Conservation (phyloP, 2,113 vertebrate genomes). For the Okapia johnstoni region DNA sequence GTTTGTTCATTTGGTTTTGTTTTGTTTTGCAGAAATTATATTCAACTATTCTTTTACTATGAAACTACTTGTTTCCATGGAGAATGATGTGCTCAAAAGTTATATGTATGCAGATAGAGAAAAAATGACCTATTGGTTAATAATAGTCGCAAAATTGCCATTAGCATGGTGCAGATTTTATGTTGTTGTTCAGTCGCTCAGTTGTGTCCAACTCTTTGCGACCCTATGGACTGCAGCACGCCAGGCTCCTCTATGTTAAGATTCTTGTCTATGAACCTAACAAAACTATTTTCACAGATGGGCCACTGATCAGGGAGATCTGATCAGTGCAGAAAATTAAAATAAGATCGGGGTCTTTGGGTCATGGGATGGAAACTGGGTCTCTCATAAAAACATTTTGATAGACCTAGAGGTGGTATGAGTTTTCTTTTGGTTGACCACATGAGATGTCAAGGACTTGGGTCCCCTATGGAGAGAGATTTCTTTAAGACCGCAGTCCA, state of each 20-base stretch:
- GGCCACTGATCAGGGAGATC: neutral
- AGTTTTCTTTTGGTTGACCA: conserved; percentile 20
- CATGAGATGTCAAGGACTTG: neutral
- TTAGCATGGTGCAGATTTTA: neutral
- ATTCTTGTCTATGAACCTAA: neutral
- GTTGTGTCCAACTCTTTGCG: neutral
- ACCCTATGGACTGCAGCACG: neutral
- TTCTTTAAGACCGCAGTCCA: conserved; percentile 38
- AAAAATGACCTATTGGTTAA: neutral
- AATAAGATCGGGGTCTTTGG: neutral
- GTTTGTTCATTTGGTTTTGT: neutral
- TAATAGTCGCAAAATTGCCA: neutral
- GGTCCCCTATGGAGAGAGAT: neutral
- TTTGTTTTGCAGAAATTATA: neutral
- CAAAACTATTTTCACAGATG: neutral
- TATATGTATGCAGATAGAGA: neutral
- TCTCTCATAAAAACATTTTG: neutral
- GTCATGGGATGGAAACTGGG: neutral
- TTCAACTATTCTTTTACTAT: neutral
- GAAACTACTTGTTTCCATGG: neutral
- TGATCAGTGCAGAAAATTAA: neutral
- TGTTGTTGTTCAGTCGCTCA: neutral
- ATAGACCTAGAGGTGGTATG: neutral
- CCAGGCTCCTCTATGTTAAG: neutral
- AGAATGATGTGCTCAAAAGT: neutral